Percentiles rank a stretch among this genome's conserved stretches.
phyloP scores from a whole-genome alignment of 2,113 vertebrate genomes.

The Grallaria varia region DNA sequence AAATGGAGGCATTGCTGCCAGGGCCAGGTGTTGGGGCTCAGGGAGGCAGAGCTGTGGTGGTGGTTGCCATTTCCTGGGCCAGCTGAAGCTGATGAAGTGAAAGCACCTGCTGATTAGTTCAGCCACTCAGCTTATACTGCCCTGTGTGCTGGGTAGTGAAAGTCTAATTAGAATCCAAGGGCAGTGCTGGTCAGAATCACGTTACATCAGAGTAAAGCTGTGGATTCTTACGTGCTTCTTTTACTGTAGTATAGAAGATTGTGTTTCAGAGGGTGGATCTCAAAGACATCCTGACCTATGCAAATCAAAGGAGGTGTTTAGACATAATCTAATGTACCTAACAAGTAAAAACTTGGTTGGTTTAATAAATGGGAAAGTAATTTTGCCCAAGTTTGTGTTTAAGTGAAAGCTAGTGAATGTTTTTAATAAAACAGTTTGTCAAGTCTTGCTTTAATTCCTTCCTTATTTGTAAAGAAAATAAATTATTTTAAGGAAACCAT shows the following conservation, averaged over 20 bases:
- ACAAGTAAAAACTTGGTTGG: background rate
- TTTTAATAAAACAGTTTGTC: background rate
- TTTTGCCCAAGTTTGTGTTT: background rate
- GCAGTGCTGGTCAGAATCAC: background rate
- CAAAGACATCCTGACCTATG: background rate
- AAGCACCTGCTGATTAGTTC: background rate
- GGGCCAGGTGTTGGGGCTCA: background rate
- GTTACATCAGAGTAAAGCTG: background rate
- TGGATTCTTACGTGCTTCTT: background rate
- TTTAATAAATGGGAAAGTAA: background rate
- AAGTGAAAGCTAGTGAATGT: background rate
- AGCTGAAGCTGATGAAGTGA: background rate
- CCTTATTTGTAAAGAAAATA: background rate
- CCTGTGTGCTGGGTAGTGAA: background rate
- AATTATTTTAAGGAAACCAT: background rate
- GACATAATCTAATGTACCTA: fast-evolving
- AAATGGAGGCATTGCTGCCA: background rate
- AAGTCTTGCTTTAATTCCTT: background rate
- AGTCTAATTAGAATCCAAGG: background rate
- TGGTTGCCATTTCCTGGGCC: background rate
- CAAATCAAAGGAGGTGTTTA: background rate
- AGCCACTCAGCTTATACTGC: background rate
- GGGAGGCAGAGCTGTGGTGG: background rate
- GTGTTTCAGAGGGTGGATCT: background rate
- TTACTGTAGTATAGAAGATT: background rate